Percentiles rank a stretch among this genome's conserved stretches.
Evolutionary conservation across 1,140 invertebrate species (phyloP).

Genomic region (Sarcophaga peregrina): DNA sequence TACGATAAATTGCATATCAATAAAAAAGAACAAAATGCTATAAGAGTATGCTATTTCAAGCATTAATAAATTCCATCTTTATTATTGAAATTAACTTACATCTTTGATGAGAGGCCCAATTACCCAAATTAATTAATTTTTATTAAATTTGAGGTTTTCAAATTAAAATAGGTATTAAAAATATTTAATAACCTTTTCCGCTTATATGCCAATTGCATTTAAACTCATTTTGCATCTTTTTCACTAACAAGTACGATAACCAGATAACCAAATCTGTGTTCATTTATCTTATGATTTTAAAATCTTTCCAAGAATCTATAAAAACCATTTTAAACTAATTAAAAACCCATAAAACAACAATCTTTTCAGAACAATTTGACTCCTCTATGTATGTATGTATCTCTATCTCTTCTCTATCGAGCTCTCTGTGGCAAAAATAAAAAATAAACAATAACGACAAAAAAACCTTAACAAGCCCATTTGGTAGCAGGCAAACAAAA

Average conservation of each 20-base stretch:
- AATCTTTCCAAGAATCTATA: slow-evolving; percentile 2
- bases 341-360: slow-evolving; percentile 36
- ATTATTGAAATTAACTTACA: too few relatives aligned
- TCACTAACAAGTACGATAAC: neutral
- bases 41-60: too few relatives aligned
- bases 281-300: slow-evolving; percentile 32
- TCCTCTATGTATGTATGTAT: neutral
- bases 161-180: too few relatives aligned
- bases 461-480: slow-evolving; percentile 10
- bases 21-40: too few relatives aligned
- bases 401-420: neutral
- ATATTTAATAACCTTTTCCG: too few relatives aligned
- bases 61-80: too few relatives aligned
- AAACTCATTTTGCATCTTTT: too few relatives aligned
- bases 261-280: slow-evolving; percentile 7
- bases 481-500: neutral
- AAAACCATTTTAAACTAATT: slow-evolving; percentile 40
- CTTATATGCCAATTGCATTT: too few relatives aligned
- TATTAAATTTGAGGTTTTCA: too few relatives aligned
- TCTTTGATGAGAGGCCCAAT: too few relatives aligned
- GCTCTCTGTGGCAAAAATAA: neutral
- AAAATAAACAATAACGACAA: neutral
- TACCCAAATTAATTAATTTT: too few relatives aligned
- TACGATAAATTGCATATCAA: too few relatives aligned
- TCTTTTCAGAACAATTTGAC: slow-evolving; percentile 24